These are phyloP conservation scores for Euproctis similis DNA, from an alignment of 2,888 invertebrate species.

Conservation along the genomic window DNA sequence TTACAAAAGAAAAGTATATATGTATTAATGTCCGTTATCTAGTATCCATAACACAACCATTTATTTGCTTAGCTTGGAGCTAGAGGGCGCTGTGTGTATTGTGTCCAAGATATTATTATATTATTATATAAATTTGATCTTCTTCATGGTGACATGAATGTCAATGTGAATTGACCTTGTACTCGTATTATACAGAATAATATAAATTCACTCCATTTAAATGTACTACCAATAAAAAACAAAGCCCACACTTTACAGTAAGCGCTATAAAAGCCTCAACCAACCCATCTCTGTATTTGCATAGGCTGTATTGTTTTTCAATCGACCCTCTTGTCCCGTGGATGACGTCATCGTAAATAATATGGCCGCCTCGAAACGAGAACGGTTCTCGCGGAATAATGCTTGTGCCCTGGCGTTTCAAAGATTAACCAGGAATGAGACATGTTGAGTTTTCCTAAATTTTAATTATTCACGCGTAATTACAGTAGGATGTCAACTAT, in stretches of 20 bases:
- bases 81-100: too few species aligned
- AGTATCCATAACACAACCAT: too few species aligned
- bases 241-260: conserved; percentile 11
- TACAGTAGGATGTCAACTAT: too few species aligned
- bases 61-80: too few species aligned
- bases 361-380: conserved; percentile 24
- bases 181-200: conserved; percentile 1
- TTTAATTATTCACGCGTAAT: too few species aligned
- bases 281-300: conserved; percentile 22
- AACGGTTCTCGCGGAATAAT: conserved; percentile 25
- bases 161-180: background rate
- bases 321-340: conserved; percentile 24
- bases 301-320: conserved; percentile 35
- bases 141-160: background rate
- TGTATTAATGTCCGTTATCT: too few species aligned
- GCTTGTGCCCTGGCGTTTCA: conserved; percentile 22
- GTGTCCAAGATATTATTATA: too few species aligned
- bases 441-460: conserved; percentile 15
- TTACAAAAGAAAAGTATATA: too few species aligned
- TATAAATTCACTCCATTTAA: conserved; percentile 5
- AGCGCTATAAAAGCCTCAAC: conserved; percentile 18
- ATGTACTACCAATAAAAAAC: conserved; percentile 9
- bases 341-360: conserved; percentile 34
- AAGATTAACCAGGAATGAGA: conserved; percentile 21
- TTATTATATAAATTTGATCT: too few species aligned